Evolutionary conservation across 2,797 vertebrate genomes (phyloP).

Genomic region (Myotis daubentonii): DNA sequence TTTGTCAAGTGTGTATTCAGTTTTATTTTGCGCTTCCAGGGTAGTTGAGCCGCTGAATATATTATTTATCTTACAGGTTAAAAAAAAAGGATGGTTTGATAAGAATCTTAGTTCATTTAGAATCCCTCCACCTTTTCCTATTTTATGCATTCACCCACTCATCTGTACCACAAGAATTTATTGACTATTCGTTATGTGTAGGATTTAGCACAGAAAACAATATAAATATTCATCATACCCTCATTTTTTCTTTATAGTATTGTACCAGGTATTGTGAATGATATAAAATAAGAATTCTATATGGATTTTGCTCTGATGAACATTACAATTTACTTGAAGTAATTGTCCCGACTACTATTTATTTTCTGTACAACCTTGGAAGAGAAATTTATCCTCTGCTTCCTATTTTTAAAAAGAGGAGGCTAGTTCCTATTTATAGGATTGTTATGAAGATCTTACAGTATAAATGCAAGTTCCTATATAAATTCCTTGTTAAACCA

Average conservation of each 20-base stretch:
- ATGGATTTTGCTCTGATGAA: not conserved
- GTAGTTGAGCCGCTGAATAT: not conserved
- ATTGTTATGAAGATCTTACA: not conserved
- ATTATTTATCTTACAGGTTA: not conserved
- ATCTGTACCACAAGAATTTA: not conserved
- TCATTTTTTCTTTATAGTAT: not conserved
- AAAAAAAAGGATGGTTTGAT: not conserved
- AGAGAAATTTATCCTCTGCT: not conserved
- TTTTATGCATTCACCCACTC: not conserved
- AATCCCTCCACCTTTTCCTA: not conserved
- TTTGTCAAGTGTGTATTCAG: not conserved
- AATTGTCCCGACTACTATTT: not conserved
- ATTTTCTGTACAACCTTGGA: not conserved
- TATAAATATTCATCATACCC: not conserved
- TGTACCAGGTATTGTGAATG: not conserved
- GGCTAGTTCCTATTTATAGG: not conserved
- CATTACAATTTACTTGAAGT: constrained; percentile 2
- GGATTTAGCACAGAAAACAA: not conserved
- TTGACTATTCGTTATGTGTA: not conserved
- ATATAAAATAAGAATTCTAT: not conserved
- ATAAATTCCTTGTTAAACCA: not conserved
- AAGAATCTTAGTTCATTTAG: not conserved
- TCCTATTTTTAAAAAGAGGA: not conserved
- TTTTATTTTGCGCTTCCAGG: constrained; percentile 15
- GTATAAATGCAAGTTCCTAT: not conserved